These are phyloP conservation scores for Mesochorus sp. DNA, from an alignment of 2,888 invertebrate genomes.

Conservation along the genomic window DNA sequence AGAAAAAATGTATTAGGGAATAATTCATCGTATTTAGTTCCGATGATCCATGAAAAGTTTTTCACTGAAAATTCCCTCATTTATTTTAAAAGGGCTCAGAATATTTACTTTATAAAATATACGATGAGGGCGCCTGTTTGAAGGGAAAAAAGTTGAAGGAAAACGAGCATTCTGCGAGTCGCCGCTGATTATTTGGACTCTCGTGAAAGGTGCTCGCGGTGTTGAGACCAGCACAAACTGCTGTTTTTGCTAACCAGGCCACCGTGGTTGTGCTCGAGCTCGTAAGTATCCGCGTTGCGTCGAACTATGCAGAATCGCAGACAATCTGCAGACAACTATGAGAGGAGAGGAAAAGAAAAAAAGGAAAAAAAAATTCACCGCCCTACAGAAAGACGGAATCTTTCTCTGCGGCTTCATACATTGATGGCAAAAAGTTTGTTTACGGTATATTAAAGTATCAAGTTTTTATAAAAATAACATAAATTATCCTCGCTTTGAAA, in stretches of 20 bases:
- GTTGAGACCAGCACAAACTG: constrained; percentile 14
- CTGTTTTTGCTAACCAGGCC: constrained; percentile 42
- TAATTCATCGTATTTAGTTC: too few species aligned
- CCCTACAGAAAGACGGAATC: constrained; percentile 20
- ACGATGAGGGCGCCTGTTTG: too few species aligned
- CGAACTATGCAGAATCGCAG: constrained; percentile 29
- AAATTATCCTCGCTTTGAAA: too few species aligned
- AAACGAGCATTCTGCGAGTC: background rate
- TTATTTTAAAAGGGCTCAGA: too few species aligned
- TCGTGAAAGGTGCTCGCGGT: constrained; percentile 21
- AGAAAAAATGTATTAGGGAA: constrained; percentile 2
- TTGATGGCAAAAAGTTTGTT: too few species aligned
- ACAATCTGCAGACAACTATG: constrained; percentile 24
- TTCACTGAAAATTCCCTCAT: too few species aligned
- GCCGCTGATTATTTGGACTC: background rate
- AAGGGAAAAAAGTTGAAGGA: background rate
- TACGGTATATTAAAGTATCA: too few species aligned
- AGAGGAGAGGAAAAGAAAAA: background rate
- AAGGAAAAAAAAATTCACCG: background rate
- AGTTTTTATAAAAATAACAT: too few species aligned
- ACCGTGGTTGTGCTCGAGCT: constrained; percentile 41
- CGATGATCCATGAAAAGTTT: too few species aligned
- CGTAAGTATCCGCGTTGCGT: constrained; percentile 44
- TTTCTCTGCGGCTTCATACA: too few species aligned
- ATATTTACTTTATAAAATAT: too few species aligned